Base-by-base conservation (phyloP, 2,888 invertebrate species). In the Meta bourneti region DNA sequence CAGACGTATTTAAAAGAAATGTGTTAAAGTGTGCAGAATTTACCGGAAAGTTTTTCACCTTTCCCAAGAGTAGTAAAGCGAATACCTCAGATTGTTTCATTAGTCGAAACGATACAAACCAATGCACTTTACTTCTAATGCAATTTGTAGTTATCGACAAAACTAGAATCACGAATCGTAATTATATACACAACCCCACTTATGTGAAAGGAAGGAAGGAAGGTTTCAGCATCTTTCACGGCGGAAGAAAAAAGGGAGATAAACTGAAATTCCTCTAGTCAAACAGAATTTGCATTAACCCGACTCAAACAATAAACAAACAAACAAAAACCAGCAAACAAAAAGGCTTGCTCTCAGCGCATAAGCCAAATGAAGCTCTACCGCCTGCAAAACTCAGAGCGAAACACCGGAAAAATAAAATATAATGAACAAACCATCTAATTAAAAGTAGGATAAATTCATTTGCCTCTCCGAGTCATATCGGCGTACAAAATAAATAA, bases 391-490 rank as follows among this genome's bases (percentile, higher is more conserved):
- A 20, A 49, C 51, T 34, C 49, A 48, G 34, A 34, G 19, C 74
- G 19, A n/a, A 13, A 54, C 51, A 19, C 52, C 72, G 77, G 69
- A 20, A 84, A 79, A 16, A 20, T 78, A 88, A 77, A 88, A 74
- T 34, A 84, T 20, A 34, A 78, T 72, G 71, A 89, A n/a, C 72
- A 20, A 80, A 79, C 83, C 61, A 71, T 77, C 89, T 90, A 90
- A 90, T 90, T 90, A 90, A 90, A 83, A 82, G 77, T 77, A 74
- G 72, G 84, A 61, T 90, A 84, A 90, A 83, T 79, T 90, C 89
- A 90, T 90, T 90, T 90, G 84, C 89, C 78, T 83, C 78, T 79
- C 78, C 48, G 83, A 84, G 54, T 72, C 48, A 82, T 89, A 89
- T 83, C 77, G 77, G 48, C 74, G 48, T 54, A 85, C 19, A 69